Percentiles rank a stretch among this genome's conserved stretches.
Evolutionary conservation across 1,140 invertebrate genomes (phyloP).

Genomic region (Cyclargus thomasi): DNA sequence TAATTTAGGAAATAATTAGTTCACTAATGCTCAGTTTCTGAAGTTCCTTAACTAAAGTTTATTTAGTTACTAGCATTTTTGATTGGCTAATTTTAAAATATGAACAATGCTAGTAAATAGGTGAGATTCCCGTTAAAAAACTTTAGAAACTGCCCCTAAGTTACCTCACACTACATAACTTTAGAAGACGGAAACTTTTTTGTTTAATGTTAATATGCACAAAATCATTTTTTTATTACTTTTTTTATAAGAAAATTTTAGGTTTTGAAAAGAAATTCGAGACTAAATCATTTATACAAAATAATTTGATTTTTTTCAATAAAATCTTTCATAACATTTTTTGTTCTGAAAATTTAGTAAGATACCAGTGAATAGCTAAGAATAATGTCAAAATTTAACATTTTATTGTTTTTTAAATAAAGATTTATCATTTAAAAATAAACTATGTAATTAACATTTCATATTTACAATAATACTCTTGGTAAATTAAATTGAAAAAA

Average conservation of each 20-base stretch:
- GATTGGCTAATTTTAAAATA: no score
- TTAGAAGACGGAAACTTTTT: neutral
- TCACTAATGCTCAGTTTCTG: neutral
- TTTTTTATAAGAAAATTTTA: neutral
- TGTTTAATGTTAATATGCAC: neutral
- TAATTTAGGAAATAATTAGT: constrained; percentile 15
- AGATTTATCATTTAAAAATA: neutral
- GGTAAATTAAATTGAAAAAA: neutral
- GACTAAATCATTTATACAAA: neutral
- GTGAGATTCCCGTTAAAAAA: no score
- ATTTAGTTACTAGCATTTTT: no score
- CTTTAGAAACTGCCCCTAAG: neutral
- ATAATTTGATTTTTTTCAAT: neutral
- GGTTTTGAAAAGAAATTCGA: neutral
- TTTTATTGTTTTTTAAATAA: neutral
- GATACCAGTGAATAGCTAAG: neutral
- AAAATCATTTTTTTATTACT: neutral
- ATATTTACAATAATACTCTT: constrained; percentile 1
- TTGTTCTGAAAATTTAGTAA: neutral
- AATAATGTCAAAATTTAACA: neutral
- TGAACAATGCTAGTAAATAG: no score
- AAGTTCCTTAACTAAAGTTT: no score
- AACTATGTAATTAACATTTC: neutral
- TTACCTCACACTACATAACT: neutral
- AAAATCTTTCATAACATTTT: neutral